Evolutionary conservation across 2,888 invertebrate species (phyloP), one percentile per base, ranked within the genome.

Genomic region (Syrista parreyssii): DNA sequence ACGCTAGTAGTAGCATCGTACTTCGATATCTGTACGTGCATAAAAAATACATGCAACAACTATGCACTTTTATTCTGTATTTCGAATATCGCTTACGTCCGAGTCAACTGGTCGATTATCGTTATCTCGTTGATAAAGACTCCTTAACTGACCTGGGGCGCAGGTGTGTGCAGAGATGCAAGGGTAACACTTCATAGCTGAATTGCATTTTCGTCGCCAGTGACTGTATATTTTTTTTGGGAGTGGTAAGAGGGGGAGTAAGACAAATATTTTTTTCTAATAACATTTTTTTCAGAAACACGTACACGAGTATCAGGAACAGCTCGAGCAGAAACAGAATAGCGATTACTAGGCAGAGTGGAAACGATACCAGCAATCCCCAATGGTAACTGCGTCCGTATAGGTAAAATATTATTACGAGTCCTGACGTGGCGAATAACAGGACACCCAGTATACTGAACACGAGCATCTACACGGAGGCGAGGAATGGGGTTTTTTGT

Each of bases 391-490:
- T 55, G 23, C 9, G 55, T 2, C 2, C 9, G 55, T 55, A 23
- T 1, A 79, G 36, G 81, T 15, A 78, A 78, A 76, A 76, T 71
- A 79, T 55, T 79, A 86, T 76, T 35, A 86, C 77, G 78, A 82
- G 78, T n/a, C 85, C 88, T 12, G 84, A 82, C 3, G 84, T 40
- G 12, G 82, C 80, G 74, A 88, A 90, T 1, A 88, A 74, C 76
- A 89, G 31, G 33, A 84, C 36, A 11, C 89, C 89, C 71, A 89
- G 74, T 12, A 89, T 82, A 76, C 85, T 86, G 75, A 87, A 86
- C 9, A 86, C 72, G 68, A 87, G 81, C 86, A 89, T 88, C 90
- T 90, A 81, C n/a, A 15, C n/a, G 78, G 79, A 32, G 31, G 12
- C 1, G 55, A 55, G 0, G 55, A 9, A 55, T 55, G 55, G 23